Conservation (phyloP, 2,113 vertebrate species). For the Atlantisia rogersi region DNA sequence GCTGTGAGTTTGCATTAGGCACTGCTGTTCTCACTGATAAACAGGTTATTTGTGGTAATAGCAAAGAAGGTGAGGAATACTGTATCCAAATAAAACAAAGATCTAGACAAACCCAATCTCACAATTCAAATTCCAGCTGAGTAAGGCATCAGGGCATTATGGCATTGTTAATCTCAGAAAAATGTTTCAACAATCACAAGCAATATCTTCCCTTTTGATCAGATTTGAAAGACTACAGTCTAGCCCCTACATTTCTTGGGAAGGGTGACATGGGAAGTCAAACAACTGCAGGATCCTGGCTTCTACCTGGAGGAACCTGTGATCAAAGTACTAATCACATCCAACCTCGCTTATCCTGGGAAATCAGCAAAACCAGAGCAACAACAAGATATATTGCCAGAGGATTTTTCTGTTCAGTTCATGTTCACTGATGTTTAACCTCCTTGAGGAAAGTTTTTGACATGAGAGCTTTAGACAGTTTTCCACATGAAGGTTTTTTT, state of each 20-base stretch:
- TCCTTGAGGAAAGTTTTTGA: constrained; percentile 11
- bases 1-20: neutral
- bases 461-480: neutral
- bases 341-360: neutral
- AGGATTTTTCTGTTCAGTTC: neutral
- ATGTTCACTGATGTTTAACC: neutral
- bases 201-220: neutral
- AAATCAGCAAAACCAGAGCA: neutral
- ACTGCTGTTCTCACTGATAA: neutral
- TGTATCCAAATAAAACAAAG: neutral
- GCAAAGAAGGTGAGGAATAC: neutral
- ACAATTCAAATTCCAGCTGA: neutral
- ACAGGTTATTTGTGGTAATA: neutral
- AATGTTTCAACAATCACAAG: neutral
- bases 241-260: neutral
- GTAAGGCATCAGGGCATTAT: neutral
- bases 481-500: neutral
- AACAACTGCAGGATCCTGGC: neutral
- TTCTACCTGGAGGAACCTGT: neutral
- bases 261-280: neutral
- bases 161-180: neutral
- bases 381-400: neutral
- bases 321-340: neutral
- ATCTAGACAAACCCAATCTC: neutral
- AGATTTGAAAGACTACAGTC: neutral